Evolutionary conservation across 2,888 invertebrate genomes (phyloP).

Genomic region (Pseudococcus longispinus): DNA sequence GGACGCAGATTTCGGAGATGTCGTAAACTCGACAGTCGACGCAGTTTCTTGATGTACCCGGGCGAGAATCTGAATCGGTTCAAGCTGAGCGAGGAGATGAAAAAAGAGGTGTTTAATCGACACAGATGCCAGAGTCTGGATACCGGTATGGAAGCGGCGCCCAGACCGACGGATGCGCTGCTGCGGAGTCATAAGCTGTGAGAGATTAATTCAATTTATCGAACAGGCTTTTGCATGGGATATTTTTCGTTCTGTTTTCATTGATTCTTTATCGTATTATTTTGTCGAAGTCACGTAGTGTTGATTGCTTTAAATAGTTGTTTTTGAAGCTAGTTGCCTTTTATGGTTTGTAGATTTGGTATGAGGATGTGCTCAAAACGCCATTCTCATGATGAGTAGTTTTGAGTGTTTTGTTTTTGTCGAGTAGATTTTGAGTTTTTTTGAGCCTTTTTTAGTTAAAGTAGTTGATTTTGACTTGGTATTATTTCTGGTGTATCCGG

Average conservation of each 20-base stretch:
- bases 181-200: conserved; percentile 60
- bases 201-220: conserved; percentile 58
- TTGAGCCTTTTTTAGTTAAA: neutral
- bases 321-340: neutral
- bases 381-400: too few species aligned
- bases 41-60: conserved; percentile 59
- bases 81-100: conserved; percentile 17
- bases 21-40: conserved; percentile 60
- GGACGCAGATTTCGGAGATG: conserved; percentile 59
- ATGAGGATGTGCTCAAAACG: too few species aligned
- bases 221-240: conserved; percentile 1
- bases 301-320: neutral
- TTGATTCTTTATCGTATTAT: neutral
- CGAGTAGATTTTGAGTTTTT: neutral
- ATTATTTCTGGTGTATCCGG: neutral
- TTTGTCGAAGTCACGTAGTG: neutral
- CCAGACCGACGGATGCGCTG: conserved; percentile 46
- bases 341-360: neutral
- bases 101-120: neutral
- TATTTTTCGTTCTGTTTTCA: neutral
- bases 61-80: conserved; percentile 52
- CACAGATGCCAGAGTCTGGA: conserved; percentile 58
- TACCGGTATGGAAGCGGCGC: conserved; percentile 44
- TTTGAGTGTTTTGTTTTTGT: neutral
- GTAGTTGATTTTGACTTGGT: neutral